Evolutionary conservation across 2,888 invertebrate species (phyloP), one percentile per base, ranked within the genome.

Genomic region (Himalopsyche kuldschensis): DNA sequence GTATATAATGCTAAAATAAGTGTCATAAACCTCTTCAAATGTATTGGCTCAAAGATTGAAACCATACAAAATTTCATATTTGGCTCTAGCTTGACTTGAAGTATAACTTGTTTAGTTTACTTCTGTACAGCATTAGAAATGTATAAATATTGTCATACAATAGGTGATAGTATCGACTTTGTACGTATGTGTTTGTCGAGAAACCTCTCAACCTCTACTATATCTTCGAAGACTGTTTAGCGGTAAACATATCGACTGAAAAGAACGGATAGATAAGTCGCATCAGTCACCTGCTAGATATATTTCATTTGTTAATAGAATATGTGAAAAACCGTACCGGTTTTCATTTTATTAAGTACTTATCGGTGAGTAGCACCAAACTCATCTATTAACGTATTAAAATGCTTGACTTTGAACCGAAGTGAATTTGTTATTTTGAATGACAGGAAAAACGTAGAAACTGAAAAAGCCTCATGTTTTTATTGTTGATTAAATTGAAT

Each of bases 201-300:
- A 48, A 48, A 48, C 20, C 55, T 55, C 15, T 6, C 20, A 55
- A 55, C 55, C 20, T 55, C 8, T 10, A 20, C 20, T 20, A n/a
- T 55, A 55, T 55, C 41, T 55, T 20, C 5, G 24, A 4, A 55
- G 55, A 55, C 24, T 69, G 69, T 10, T 69, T 69, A 30, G 27
- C 0, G 11, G 30, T 30, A 69, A 69, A 69, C 15, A 15, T 69
- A 69, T 69, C 69, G 8, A 27, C 30, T 30, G 27, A 69, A 69
- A 27, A 24, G 24, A 8, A 30, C 27, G 11, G 3, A n/a, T 20
- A 75, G 82, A 79, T 82, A 79, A 82, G 82, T 82, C 76, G 75
- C 82, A 79, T 75, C 30, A 55, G 24, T 82, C 82, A 82, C 82
- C 82, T 82, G 82, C 75, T 82, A 4, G 55, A 55, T 32, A 81